phyloP scores from a whole-genome alignment of 2,113 vertebrate genomes.

The Bos javanicus region DNA sequence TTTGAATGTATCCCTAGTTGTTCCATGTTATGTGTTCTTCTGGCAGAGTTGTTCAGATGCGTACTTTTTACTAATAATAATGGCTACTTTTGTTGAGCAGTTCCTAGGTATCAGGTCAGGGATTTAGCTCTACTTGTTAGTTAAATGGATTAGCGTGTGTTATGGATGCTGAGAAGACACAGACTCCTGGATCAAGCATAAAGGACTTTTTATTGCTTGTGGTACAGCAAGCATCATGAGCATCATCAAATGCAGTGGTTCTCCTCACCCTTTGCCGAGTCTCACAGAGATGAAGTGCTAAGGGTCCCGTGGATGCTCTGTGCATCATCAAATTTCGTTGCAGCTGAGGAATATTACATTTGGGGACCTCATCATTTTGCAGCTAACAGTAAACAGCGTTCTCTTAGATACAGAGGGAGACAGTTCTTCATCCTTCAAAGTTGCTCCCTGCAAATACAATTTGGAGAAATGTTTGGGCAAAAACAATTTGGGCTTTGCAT shows the following conservation, averaged over 20 bases:
- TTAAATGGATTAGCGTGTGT: background rate
- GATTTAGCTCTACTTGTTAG: background rate
- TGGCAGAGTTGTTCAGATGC: background rate
- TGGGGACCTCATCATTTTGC: background rate
- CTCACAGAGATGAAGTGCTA: no score
- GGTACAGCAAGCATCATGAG: background rate
- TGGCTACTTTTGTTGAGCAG: background rate
- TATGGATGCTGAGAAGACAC: background rate
- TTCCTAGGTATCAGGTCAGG: background rate
- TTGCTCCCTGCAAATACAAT: background rate
- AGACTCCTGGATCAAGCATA: background rate
- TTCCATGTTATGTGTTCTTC: background rate
- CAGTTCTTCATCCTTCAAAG: background rate
- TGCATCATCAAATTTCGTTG: background rate
- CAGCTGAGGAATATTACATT: background rate
- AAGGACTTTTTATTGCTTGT: background rate
- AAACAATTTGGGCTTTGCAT: background rate
- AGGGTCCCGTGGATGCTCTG: background rate
- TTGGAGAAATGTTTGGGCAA: background rate
- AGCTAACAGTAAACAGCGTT: background rate
- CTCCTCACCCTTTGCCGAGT: fast-evolving
- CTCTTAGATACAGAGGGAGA: background rate
- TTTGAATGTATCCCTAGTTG: background rate
- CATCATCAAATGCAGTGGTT: background rate
- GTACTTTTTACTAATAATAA: background rate